Base-by-base conservation (phyloP, 1,140 invertebrate species). In the Paraescarpia echinospica region DNA sequence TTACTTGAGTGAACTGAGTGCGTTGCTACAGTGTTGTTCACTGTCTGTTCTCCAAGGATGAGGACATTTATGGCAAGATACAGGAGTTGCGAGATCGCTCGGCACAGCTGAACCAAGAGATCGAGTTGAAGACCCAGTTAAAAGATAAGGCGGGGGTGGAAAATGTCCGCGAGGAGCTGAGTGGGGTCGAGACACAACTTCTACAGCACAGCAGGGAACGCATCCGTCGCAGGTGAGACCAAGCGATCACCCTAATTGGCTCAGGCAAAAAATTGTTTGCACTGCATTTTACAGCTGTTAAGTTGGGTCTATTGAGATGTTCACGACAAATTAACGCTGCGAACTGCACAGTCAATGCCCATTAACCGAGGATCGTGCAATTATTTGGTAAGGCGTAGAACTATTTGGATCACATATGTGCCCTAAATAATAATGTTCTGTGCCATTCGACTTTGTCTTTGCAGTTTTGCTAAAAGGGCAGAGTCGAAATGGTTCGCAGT, bases 41-140 rank as follows among this genome's bases (percentile, higher is more conserved):
- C 59, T 89, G 1, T 91, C 51, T 93, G 89, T 91, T 89, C 51
- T 93, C 92, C 34, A 92, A 95, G 95, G 95, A 96, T 92, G 95
- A 95, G 89, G 95, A 96, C 31, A 95, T 95, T 34, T 96, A 96
- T 93, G 94, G 94, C 12, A 95, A 93, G 89, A 95, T 96, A 48
- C 95, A 95, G 93, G 94, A 95, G 77, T 93, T 96, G 92, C 93
- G 95, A 22, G 95, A 96, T 27, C 94, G 93, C 51, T 94, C 95
- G 33, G 94, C 95, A 31, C 93, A 94, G 48, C 93, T 96, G 35
- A 92, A 93, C 18, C 92, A 94, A 14, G 92, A 94, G 77, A 94
- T 96, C 27, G 94, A 95, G 41, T 93, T 94, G 34, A 51, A 94
- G 34, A 94, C 95, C 92, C 89, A n/a, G 91, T 77, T 35, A 91